Conservation (phyloP, 2,797 vertebrate species). For the Xenentodon cancila region DNA sequence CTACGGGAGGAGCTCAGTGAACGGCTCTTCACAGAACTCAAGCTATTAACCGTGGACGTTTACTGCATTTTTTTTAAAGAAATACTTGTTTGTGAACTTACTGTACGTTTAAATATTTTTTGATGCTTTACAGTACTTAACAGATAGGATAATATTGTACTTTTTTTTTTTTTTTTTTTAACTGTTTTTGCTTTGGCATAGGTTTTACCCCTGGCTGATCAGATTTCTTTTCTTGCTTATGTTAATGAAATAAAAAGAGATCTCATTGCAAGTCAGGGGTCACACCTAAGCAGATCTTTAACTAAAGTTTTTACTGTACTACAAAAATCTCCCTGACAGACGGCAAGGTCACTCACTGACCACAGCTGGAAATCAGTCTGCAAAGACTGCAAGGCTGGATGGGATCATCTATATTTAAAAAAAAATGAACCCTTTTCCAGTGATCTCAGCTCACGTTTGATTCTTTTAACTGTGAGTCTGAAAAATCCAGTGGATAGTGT, state of each 20-base stretch:
- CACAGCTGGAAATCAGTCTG: slow-evolving; percentile 33
- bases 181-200: slow-evolving; percentile 48
- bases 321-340: slow-evolving; percentile 47
- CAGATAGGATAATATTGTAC: slow-evolving; percentile 56
- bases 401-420: slow-evolving; percentile 16
- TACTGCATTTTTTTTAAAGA: slow-evolving; percentile 72
- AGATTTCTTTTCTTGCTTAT: slow-evolving; percentile 35
- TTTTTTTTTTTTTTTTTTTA: slow-evolving; percentile 21
- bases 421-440: not conserved
- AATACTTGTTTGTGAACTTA: slow-evolving; percentile 66
- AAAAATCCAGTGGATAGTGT: not conserved
- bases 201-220: slow-evolving; percentile 49
- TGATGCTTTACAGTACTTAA: slow-evolving; percentile 57
- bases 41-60: slow-evolving; percentile 67
- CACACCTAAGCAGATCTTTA: slow-evolving; percentile 42
- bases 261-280: slow-evolving; percentile 39
- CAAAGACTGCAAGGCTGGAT: slow-evolving; percentile 24
- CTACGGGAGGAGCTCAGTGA: slow-evolving; percentile 51
- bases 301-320: slow-evolving; percentile 56
- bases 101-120: slow-evolving; percentile 74
- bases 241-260: slow-evolving; percentile 37
- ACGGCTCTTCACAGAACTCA: slow-evolving; percentile 59
- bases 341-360: slow-evolving; percentile 39
- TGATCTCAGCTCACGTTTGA: slow-evolving; percentile 14
- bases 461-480: slow-evolving; percentile 4